A percentile compares a stretch with the other conserved stretches of the same genome.
phyloP scores from a whole-genome alignment of 2,797 vertebrate genomes.

The Rhincodon typus region DNA sequence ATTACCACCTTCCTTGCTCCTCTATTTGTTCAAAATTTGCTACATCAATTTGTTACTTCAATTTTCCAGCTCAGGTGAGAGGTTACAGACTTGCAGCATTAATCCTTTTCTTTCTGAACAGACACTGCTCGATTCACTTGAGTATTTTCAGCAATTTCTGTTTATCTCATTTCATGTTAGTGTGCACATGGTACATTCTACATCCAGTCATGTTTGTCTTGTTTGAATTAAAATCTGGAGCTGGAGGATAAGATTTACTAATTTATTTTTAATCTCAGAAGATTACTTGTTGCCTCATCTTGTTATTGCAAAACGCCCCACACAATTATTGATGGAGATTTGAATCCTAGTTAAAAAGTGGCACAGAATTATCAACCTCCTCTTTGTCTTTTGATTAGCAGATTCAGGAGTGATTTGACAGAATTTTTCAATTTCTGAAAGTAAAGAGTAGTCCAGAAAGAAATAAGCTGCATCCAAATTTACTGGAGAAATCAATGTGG shows the following conservation, averaged over 20 bases:
- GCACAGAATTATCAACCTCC: not conserved
- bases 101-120: not conserved
- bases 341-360: not conserved
- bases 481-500: too few relatives aligned
- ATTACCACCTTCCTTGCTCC: too few relatives aligned
- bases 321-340: not conserved
- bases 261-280: not conserved
- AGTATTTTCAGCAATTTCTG: not conserved
- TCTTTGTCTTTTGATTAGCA: not conserved
- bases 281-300: not conserved
- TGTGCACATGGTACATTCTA: not conserved
- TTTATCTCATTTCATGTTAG: not conserved
- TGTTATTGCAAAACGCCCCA: not conserved
- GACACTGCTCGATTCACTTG: not conserved
- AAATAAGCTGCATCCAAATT: not conserved
- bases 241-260: not conserved
- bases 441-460: not conserved
- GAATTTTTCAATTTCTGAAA: not conserved
- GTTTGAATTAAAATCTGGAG: not conserved
- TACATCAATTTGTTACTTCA: not conserved
- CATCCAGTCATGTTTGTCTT: not conserved
- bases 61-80: not conserved
- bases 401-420: not conserved
- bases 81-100: not conserved
- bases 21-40: not conserved